A percentile compares a stretch with the other conserved stretches of the same genome.
phyloP scores from a whole-genome alignment of 2,888 invertebrate genomes.

The Agelastica alni region DNA sequence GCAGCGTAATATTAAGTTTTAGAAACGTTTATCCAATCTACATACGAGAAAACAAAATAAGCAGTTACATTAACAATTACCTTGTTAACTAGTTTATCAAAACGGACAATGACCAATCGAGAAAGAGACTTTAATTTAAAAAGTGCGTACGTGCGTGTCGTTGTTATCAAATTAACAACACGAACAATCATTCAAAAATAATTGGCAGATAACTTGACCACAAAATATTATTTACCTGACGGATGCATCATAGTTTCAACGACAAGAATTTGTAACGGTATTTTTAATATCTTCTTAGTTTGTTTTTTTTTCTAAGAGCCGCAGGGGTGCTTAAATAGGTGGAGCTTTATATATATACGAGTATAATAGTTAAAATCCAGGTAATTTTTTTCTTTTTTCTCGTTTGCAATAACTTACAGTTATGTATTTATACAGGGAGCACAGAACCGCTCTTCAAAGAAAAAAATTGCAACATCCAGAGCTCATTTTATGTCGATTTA shows the following conservation, averaged over 20 bases:
- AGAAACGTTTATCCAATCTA: too few relatives aligned
- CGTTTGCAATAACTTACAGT: too few relatives aligned
- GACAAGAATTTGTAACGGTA: constrained; percentile 2
- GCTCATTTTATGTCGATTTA: too few relatives aligned
- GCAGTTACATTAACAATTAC: background rate
- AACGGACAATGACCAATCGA: constrained; percentile 9
- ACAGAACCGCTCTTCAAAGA: too few relatives aligned
- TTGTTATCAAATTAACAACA: constrained; percentile 31
- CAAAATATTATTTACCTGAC: constrained; percentile 24
- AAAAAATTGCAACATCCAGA: too few relatives aligned
- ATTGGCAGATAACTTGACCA: constrained; percentile 31
- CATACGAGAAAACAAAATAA: too few relatives aligned
- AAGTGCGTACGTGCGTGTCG: constrained; percentile 23
- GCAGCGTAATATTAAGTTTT: too few relatives aligned
- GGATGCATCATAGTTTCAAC: background rate
- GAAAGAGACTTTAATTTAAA: constrained; percentile 14
- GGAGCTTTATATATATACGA: background rate
- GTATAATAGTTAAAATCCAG: too few relatives aligned
- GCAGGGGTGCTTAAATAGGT: background rate
- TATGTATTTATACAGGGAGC: too few relatives aligned
- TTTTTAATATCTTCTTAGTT: background rate
- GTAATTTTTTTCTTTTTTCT: too few relatives aligned
- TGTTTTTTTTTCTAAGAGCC: background rate
- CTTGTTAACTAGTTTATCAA: constrained; percentile 2
- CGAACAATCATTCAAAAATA: constrained; percentile 28